Percentiles rank a stretch among this genome's conserved stretches.
Evolutionary conservation across 2,888 invertebrate genomes (phyloP).

Genomic region (Synanthedon myopaeformis): DNA sequence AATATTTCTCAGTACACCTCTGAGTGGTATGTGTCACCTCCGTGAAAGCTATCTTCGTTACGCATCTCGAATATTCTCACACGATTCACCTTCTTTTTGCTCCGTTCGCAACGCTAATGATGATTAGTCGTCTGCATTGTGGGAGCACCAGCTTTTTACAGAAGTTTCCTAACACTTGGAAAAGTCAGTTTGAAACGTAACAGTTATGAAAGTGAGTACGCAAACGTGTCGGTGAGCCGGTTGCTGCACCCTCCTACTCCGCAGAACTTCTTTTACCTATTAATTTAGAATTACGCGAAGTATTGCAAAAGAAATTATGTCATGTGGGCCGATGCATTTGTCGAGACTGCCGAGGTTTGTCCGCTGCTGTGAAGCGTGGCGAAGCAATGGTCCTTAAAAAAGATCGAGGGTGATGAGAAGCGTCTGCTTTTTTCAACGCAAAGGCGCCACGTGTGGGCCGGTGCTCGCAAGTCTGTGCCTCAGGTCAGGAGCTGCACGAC

Average conservation of each 20-base stretch:
- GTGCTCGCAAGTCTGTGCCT: not conserved
- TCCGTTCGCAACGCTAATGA: constrained; percentile 27
- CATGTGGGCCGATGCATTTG: constrained; percentile 8
- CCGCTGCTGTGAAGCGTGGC: constrained; percentile 23
- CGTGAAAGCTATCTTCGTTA: constrained; percentile 31
- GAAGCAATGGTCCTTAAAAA: constrained; percentile 28
- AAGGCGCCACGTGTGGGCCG: constrained; percentile 30
- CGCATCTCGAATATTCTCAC: constrained; percentile 20
- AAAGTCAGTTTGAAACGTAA: constrained; percentile 54
- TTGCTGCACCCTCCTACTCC: constrained; percentile 33
- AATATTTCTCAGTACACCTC: constrained; percentile 19
- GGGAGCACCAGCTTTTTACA: constrained; percentile 56
- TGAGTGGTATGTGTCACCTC: constrained; percentile 20
- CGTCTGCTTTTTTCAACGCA: constrained; percentile 15
- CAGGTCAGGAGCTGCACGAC: constrained; percentile 13
- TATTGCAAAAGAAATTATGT: constrained; percentile 21
- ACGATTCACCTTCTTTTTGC: constrained; percentile 40
- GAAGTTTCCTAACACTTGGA: constrained; percentile 56
- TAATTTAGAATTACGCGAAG: constrained; percentile 19
- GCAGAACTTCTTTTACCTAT: constrained; percentile 30
- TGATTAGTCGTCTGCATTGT: constrained; percentile 53
- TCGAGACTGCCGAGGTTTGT: constrained; percentile 18
- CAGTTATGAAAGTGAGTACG: constrained; percentile 63
- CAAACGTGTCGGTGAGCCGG: constrained; percentile 39
- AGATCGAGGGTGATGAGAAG: constrained; percentile 33